These are phyloP conservation scores for Mustela nigripes DNA, from an alignment of 2,113 vertebrate genomes.

Conservation along the genomic window DNA sequence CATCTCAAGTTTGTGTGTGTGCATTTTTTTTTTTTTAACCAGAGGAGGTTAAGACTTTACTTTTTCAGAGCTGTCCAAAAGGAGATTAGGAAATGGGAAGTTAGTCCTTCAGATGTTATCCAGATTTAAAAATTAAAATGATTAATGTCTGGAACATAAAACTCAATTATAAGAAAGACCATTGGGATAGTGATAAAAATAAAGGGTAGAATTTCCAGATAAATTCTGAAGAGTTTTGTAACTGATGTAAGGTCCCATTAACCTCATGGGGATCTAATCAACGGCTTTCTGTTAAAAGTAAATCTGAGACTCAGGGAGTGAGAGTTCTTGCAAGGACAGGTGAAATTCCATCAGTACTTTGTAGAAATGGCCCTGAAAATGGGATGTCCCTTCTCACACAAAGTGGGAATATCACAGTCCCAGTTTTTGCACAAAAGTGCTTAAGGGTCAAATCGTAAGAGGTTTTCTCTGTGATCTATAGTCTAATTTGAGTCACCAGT, in stretches of 20 bases:
- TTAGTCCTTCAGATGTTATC: not conserved
- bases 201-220: constrained; percentile 12
- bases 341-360: constrained; percentile 77
- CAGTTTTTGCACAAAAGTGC: constrained; percentile 20
- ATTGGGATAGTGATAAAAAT: constrained; percentile 20
- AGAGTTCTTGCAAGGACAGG: constrained; percentile 74
- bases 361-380: constrained; percentile 62
- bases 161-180: constrained; percentile 57
- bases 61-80: not conserved
- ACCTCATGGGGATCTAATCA: constrained; percentile 75
- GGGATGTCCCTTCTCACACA: constrained; percentile 18
- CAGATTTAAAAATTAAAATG: constrained; percentile 65
- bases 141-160: constrained; percentile 50
- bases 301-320: constrained; percentile 57
- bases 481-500: not conserved
- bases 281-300: constrained; percentile 69
- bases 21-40: not conserved
- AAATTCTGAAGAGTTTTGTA: constrained; percentile 63
- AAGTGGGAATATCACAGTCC: not conserved
- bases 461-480: not conserved
- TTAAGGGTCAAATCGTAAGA: not conserved
- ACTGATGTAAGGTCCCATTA: constrained; percentile 68
- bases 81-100: not conserved
- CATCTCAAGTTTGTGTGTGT: not conserved
- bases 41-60: constrained; percentile 15